Conservation (phyloP, 2,888 invertebrate species). For the Plagiodera versicolora region DNA sequence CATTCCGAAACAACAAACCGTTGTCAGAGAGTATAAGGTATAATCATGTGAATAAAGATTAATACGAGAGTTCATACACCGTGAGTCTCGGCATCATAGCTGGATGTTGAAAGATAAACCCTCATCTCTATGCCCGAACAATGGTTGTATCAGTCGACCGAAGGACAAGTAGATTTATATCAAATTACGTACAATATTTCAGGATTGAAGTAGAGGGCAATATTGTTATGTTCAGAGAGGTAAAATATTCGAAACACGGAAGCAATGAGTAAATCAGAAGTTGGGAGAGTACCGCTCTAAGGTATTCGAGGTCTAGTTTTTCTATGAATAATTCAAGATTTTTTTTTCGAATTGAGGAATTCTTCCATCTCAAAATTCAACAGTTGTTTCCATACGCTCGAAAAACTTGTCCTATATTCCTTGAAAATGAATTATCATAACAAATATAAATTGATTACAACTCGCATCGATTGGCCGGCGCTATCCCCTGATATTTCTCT, state of each 20-base stretch:
- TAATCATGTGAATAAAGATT: constrained; percentile 33
- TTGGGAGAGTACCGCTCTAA: no score
- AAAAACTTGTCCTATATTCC: no score
- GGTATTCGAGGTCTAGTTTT: no score
- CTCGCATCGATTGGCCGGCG: no score
- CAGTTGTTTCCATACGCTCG: no score
- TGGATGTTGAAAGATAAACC: constrained; percentile 30
- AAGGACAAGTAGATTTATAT: constrained; percentile 14
- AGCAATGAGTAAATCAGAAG: no score
- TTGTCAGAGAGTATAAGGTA: constrained; percentile 17
- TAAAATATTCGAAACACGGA: not conserved
- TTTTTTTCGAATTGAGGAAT: no score
- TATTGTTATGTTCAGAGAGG: not conserved
- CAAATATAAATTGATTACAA: no score
- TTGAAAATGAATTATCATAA: no score
- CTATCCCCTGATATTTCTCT: no score
- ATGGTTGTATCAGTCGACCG: constrained; percentile 14
- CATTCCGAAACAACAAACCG: constrained; percentile 3
- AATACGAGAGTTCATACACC: constrained; percentile 28
- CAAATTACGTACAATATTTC: constrained; percentile 16
- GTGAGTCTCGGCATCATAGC: constrained; percentile 29
- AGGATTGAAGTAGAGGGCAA: constrained; percentile 5
- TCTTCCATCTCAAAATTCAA: no score
- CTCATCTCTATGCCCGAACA: constrained; percentile 19
- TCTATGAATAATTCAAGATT: no score